Percentiles rank a stretch among this genome's conserved stretches.
Conservation (phyloP, 2,888 invertebrate genomes). For the Lithodes maja region DNA sequence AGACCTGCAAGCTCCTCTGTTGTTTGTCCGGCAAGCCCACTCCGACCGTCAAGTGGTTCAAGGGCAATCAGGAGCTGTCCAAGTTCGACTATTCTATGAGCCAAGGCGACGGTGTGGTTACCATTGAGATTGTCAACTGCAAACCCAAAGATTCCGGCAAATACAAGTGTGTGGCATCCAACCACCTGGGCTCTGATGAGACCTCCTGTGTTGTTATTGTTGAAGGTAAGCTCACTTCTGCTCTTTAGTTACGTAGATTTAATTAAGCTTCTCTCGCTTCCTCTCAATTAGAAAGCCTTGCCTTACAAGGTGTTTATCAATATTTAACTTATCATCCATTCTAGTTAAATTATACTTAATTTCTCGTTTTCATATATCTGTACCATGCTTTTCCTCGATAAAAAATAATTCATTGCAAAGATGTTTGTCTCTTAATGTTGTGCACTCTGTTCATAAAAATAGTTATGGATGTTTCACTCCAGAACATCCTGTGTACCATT, state of each 20-base stretch:
- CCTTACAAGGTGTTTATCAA: background rate
- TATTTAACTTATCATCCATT: no score
- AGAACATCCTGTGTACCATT: no score
- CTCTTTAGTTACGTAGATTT: background rate
- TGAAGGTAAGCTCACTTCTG: constrained; percentile 82
- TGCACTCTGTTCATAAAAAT: no score
- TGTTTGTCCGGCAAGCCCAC: constrained; percentile 96
- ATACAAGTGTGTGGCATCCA: constrained; percentile 95
- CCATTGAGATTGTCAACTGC: constrained; percentile 96
- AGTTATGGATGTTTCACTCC: no score
- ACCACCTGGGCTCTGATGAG: constrained; percentile 95
- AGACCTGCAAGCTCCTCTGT: constrained; percentile 97
- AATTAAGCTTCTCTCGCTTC: background rate
- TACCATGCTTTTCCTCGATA: no score
- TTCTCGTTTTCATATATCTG: no score
- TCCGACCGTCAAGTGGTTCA: constrained; percentile 86
- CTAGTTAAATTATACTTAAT: no score
- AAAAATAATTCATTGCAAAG: no score
- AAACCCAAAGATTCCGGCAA: constrained; percentile 96
- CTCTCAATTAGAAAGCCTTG: background rate
- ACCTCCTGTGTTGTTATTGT: constrained; percentile 96
- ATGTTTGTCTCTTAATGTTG: no score
- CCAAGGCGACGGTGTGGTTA: constrained; percentile 95
- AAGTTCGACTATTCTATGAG: constrained; percentile 94
- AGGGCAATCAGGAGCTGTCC: constrained; percentile 93